phyloP scores from a whole-genome alignment of 1,140 invertebrate species.

The Scaptodrosophila lebanonensis region DNA sequence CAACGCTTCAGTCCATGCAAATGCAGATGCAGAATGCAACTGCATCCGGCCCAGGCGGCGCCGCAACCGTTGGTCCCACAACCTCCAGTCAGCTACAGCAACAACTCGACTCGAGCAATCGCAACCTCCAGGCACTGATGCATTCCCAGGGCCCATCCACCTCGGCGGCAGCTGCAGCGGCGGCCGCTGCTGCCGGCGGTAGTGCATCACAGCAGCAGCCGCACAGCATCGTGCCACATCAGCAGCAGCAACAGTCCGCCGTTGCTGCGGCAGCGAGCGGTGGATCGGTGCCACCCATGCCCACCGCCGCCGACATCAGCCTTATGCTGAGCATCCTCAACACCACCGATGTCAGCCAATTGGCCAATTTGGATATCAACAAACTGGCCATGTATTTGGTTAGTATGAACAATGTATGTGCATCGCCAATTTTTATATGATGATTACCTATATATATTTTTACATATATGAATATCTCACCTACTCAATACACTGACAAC shows the following conservation, averaged over 20 bases:
- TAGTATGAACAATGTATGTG: constrained; percentile 79
- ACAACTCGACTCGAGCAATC: constrained; percentile 58
- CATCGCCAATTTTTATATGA: constrained; percentile 35
- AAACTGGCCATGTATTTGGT: constrained; percentile 86
- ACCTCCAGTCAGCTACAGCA: constrained; percentile 40
- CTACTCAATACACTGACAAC: constrained; percentile 14
- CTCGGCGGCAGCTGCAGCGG: constrained; percentile 59
- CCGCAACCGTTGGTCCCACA: constrained; percentile 15
- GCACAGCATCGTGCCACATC: constrained; percentile 39
- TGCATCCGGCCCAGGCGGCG: constrained; percentile 25
- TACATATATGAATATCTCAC: constrained; percentile 2
- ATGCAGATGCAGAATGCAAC: constrained; percentile 69
- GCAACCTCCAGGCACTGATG: constrained; percentile 58
- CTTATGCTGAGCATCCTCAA: constrained; percentile 76
- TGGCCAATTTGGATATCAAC: constrained; percentile 82
- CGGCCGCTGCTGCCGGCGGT: constrained; percentile 42
- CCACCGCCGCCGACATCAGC: constrained; percentile 75
- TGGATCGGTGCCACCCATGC: constrained; percentile 59
- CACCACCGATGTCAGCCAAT: constrained; percentile 78
- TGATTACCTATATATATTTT: constrained; percentile 40
- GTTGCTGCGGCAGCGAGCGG: constrained; percentile 13
- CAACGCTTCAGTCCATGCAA: constrained; percentile 73
- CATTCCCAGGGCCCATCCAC: constrained; percentile 62
- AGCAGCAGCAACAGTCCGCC: constrained; percentile 28
- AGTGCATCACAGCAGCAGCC: constrained; percentile 44